Base-by-base conservation (phyloP, 2,888 invertebrate species). In the Epistrophe eligans region DNA sequence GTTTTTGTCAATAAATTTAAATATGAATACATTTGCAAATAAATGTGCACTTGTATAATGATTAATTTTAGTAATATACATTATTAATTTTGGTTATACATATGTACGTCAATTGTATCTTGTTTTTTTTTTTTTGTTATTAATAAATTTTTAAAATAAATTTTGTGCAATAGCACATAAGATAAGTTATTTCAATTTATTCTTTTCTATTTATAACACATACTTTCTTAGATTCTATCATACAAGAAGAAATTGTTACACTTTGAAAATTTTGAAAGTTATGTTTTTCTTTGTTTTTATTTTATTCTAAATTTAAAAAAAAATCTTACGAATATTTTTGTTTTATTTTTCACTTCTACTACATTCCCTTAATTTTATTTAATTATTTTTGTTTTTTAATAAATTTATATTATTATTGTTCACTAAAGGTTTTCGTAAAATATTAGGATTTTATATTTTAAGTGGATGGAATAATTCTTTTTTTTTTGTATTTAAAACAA, bases 391-490 rank as follows among this genome's bases (percentile, higher is more conserved):
- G 10, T 66, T 77, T 57, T 74, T 24, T 24, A 24, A 77, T 58
- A 58, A 38, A 38, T 58, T 58, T 64, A 32, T 66, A 28, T 80
- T 84, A 88, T 88, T 88, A 84, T 88, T 88, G 88, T 88, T 88
- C 83, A 84, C 88, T 88, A 88, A 88, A 88, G 83, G 83, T 88
- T 88, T 80, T 88, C 88, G 83, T 88, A 88, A 88, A 88, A 88
- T 88, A 84, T 88, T 88, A 88, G 88, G 88, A 88, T 88, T 80
- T 74, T 72, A 60, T 77, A 17, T 87, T 77, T 79, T 77, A 80
- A 88, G 79, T 88, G 88, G 88, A 88, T 88, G 88, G 88, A 88
- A 88, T 88, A 80, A 80, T 84, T 74, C 72, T 58, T 71, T 77
- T 77, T 77, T 83, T 77, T 79, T 84, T 81, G 70, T 84, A 72